phyloP scores from a whole-genome alignment of 2,797 vertebrate species.

The Gambelia wislizenii region DNA sequence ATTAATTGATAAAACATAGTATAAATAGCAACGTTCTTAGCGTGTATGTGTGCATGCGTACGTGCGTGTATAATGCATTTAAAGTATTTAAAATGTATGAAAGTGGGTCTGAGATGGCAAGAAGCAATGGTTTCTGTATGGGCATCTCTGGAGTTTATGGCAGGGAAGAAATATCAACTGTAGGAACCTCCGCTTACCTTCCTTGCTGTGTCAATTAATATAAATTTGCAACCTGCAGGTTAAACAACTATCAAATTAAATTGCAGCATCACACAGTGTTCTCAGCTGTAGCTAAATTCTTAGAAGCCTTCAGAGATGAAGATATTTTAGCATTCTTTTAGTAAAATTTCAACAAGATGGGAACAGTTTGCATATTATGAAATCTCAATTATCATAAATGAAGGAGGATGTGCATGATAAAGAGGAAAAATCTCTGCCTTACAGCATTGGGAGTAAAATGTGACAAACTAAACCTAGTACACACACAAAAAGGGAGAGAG shows the following conservation, averaged over 20 bases:
- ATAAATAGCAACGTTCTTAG: background rate
- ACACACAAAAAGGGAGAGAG: background rate
- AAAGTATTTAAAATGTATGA: background rate
- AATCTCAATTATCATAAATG: slow-evolving; percentile 16
- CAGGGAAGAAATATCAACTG: too few relatives aligned
- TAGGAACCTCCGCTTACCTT: background rate
- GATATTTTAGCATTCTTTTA: background rate
- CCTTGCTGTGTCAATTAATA: background rate
- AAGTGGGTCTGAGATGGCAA: background rate
- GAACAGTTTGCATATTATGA: background rate
- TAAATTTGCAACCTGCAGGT: background rate
- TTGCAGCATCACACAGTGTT: background rate
- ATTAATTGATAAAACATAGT: background rate
- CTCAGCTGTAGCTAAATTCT: background rate
- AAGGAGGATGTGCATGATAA: background rate
- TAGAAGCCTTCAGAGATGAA: background rate
- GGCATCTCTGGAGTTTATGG: background rate
- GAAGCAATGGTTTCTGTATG: background rate
- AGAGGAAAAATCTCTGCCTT: background rate
- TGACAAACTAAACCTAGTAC: background rate
- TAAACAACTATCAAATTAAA: background rate
- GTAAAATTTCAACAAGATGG: background rate
- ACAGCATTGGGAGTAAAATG: background rate
- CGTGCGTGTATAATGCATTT: background rate
- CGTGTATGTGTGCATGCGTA: too few relatives aligned